Conservation (phyloP, 2,113 vertebrate genomes). For the Halcyon senegalensis region DNA sequence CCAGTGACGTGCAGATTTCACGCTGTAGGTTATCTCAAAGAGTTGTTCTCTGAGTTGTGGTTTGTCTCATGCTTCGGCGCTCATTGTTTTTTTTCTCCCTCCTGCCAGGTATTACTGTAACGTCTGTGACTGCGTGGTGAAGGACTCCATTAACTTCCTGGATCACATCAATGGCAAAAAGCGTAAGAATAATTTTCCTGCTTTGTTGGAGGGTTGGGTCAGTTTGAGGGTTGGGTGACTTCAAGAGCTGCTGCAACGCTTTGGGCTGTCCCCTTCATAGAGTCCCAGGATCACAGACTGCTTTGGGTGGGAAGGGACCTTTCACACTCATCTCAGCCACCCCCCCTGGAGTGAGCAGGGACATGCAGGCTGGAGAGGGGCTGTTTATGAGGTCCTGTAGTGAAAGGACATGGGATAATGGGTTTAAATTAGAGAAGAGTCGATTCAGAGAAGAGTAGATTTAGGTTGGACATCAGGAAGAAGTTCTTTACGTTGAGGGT, state of each 20-base stretch:
- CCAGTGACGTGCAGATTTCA: background rate
- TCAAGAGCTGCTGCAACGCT: background rate
- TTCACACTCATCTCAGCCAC: too few species aligned
- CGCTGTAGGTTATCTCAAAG: background rate
- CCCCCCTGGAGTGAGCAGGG: background rate
- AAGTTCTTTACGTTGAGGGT: too few species aligned
- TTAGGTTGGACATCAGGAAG: too few species aligned
- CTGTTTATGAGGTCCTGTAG: too few species aligned
- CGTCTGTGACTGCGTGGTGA: conserved; percentile 98
- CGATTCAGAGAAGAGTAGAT: too few species aligned
- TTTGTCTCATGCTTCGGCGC: background rate
- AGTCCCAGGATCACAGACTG: background rate
- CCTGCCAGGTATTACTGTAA: conserved; percentile 93
- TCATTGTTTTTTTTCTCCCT: background rate
- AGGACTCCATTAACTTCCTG: conserved; percentile 98
- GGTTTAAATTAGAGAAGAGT: too few species aligned
- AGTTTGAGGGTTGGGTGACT: background rate
- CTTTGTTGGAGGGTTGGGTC: background rate
- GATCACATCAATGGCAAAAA: conserved; percentile 99
- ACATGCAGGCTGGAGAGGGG: background rate
- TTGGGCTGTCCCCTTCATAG: background rate
- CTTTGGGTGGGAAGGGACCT: background rate
- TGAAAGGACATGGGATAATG: too few species aligned
- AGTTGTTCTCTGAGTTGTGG: background rate
- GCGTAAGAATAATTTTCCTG: conserved; percentile 82